Percentiles rank a stretch among this genome's conserved stretches.
These are phyloP conservation scores for Arge pagana DNA, from an alignment of 2,888 invertebrate species.

Conservation along the genomic window DNA sequence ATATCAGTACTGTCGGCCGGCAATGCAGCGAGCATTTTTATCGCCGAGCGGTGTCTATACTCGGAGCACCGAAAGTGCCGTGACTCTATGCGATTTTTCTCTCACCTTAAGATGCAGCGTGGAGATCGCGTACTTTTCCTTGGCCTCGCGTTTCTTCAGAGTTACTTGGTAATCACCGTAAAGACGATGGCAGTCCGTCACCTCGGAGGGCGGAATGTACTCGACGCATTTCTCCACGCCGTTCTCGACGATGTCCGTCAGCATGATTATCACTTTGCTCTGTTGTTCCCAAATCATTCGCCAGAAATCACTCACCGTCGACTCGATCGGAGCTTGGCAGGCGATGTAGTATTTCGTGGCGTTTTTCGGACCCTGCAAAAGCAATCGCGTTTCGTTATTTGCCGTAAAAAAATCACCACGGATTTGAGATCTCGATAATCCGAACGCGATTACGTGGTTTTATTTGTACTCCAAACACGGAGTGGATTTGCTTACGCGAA, in stretches of 20 bases:
- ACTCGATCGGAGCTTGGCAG: conserved; percentile 85
- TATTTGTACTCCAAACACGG: too few relatives aligned
- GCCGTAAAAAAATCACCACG: neutral
- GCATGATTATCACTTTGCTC: conserved; percentile 84
- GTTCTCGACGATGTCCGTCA: conserved; percentile 87
- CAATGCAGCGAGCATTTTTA: neutral
- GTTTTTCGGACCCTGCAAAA: conserved; percentile 80
- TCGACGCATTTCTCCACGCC: conserved; percentile 89
- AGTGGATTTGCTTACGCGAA: conserved; percentile 72
- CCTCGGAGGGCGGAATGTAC: conserved; percentile 89
- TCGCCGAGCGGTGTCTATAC: too few relatives aligned
- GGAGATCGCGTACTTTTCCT: conserved; percentile 89
- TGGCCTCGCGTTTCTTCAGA: conserved; percentile 85
- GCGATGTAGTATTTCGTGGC: conserved; percentile 86
- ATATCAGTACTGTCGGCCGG: neutral
- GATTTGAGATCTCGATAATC: neutral
- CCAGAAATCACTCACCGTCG: conserved; percentile 90
- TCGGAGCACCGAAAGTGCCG: too few relatives aligned
- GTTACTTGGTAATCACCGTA: conserved; percentile 90
- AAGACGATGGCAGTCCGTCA: conserved; percentile 84
- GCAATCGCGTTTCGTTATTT: conserved; percentile 4
- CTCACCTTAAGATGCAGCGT: conserved; percentile 77
- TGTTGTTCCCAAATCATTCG: conserved; percentile 97
- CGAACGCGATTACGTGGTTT: too few relatives aligned
- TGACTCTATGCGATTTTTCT: too few relatives aligned